These are phyloP conservation scores for Cryptosula pallasiana DNA, from an alignment of 2,888 invertebrate genomes.

Conservation along the genomic window DNA sequence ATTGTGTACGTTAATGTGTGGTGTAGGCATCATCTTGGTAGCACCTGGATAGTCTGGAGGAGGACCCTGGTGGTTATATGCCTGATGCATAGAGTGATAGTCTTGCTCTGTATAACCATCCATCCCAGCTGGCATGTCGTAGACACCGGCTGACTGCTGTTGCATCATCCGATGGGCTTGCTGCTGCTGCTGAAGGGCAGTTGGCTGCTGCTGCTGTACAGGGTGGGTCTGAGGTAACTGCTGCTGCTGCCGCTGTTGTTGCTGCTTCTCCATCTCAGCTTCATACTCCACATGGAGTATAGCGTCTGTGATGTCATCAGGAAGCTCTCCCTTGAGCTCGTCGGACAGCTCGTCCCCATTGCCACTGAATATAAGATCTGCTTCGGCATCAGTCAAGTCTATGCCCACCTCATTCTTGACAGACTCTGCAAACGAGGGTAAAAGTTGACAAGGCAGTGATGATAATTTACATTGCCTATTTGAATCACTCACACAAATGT, in stretches of 20 bases:
- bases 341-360: neutral
- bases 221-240: neutral
- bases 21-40: neutral
- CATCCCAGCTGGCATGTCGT: neutral
- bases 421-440: neutral
- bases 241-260: neutral
- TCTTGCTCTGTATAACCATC: neutral
- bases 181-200: neutral
- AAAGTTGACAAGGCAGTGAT: too few relatives aligned
- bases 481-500: too few relatives aligned
- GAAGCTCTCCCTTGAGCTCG: conserved; percentile 7
- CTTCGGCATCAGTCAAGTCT: conserved; percentile 10
- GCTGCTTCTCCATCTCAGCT: conserved; percentile 14
- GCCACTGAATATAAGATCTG: neutral
- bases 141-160: neutral
- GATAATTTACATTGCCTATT: too few relatives aligned
- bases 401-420: conserved; percentile 1
- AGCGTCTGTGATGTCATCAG: conserved; percentile 20
- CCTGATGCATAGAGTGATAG: neutral
- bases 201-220: neutral
- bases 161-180: neutral
- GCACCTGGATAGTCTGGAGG: conserved; percentile 15
- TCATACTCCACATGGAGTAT: conserved; percentile 5
- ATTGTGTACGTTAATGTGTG: neutral
- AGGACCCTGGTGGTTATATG: conserved; percentile 13